Evolutionary conservation across 1,140 invertebrate species (phyloP).

Genomic region (Lepidotrigona ventralis): DNA sequence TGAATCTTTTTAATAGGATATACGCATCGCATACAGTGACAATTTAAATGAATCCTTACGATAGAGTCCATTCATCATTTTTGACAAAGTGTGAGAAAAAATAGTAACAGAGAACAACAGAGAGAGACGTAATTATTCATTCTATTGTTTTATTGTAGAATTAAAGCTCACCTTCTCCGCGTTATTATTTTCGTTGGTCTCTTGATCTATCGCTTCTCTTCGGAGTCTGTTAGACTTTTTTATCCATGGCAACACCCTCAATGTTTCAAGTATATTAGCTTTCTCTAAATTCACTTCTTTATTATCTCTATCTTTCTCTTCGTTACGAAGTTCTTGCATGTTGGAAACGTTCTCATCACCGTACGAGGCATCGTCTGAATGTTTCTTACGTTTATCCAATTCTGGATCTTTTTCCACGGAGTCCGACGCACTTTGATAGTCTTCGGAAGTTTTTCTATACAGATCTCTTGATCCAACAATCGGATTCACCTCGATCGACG

Average conservation of each 20-base stretch:
- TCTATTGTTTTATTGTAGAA: background rate
- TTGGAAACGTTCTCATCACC: background rate
- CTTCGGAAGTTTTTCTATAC: background rate
- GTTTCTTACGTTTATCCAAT: background rate
- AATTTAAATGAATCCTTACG: no score
- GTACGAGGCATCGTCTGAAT: background rate
- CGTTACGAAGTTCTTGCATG: background rate
- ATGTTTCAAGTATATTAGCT: background rate
- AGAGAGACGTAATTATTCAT: no score
- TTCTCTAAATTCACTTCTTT: background rate
- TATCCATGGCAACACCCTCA: constrained; percentile 14
- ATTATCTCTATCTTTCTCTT: background rate
- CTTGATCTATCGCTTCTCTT: constrained; percentile 12
- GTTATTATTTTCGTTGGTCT: background rate
- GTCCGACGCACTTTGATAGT: background rate
- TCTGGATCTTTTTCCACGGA: background rate
- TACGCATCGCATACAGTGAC: no score
- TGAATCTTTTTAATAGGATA: no score
- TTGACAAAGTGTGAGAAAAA: no score
- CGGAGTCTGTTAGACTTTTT: background rate
- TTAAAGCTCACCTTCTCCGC: constrained; percentile 13
- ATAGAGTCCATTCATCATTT: no score
- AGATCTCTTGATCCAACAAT: background rate
- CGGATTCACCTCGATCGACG: background rate
- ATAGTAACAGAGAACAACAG: no score